Conservation (phyloP, 2,113 vertebrate species). For the Peromyscus leucopus region DNA sequence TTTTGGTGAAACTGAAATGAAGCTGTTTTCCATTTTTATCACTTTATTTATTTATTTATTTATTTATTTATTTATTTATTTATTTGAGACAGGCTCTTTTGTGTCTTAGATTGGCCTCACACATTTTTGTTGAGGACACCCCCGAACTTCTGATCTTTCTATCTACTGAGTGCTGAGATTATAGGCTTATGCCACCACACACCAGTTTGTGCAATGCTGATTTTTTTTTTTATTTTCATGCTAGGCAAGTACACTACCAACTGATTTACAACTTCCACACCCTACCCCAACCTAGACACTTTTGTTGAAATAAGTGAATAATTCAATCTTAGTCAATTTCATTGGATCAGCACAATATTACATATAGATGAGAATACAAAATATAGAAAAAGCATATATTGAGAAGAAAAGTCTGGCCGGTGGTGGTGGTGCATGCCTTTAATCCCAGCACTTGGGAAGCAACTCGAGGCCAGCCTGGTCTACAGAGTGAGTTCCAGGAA, state of each 20-base stretch:
- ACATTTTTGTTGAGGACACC: background rate
- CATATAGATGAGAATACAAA: constrained; percentile 30
- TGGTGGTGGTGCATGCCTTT: background rate
- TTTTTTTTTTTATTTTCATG: background rate
- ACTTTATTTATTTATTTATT: background rate
- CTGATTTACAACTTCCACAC: background rate
- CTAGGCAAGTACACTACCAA: background rate
- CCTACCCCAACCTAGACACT: background rate
- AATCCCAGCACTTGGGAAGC: background rate
- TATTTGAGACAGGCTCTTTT: background rate
- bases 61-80: background rate
- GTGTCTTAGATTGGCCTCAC: background rate
- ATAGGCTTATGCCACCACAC: background rate
- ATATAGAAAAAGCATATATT: background rate
- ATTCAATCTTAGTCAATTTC: background rate
- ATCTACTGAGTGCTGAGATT: background rate
- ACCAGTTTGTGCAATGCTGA: background rate
- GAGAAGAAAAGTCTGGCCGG: background rate
- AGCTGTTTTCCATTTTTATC: constrained; percentile 30
- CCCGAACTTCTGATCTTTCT: background rate
- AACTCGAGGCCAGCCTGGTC: background rate
- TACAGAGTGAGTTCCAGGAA: background rate
- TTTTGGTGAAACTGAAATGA: background rate
- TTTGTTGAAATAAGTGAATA: constrained; percentile 21
- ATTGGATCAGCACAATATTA: background rate